These are phyloP conservation scores for Poecilia wingei DNA, from an alignment of 2,797 vertebrate genomes.

Conservation along the genomic window DNA sequence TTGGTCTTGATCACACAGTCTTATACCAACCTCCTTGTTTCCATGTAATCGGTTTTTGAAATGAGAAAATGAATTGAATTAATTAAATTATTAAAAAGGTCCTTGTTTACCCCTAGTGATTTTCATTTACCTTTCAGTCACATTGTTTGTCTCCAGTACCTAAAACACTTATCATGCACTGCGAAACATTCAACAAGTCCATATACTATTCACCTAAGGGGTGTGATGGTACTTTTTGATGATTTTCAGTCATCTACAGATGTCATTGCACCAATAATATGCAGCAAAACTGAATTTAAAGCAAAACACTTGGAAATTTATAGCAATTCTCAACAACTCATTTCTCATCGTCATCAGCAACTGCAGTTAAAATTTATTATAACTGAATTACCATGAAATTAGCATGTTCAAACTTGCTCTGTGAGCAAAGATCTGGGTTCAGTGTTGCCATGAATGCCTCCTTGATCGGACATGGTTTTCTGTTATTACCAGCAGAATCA, in stretches of 20 bases:
- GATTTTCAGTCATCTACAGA: not conserved
- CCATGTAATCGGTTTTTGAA: too few species aligned
- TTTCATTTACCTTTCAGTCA: not conserved
- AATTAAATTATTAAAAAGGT: too few species aligned
- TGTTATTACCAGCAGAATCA: conserved; percentile 47
- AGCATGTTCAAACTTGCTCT: conserved; percentile 8
- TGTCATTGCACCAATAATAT: not conserved
- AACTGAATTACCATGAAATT: conserved; percentile 39
- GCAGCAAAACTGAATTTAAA: not conserved
- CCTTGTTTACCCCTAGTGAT: not conserved
- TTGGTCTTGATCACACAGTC: too few species aligned
- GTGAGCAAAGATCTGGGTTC: conserved; percentile 36
- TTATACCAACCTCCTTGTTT: too few species aligned
- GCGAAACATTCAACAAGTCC: not conserved
- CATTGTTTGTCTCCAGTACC: not conserved
- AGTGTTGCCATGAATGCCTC: conserved; percentile 30
- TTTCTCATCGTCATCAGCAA: conserved; percentile 5
- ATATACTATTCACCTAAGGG: not conserved
- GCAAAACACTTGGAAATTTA: not conserved
- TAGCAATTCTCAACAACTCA: not conserved
- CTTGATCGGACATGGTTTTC: conserved; percentile 36
- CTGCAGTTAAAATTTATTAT: conserved; percentile 22
- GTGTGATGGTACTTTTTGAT: not conserved
- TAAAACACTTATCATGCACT: not conserved
- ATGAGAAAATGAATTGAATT: too few species aligned